phyloP scores from a whole-genome alignment of 2,113 vertebrate species.

The Carlito syrichta region DNA sequence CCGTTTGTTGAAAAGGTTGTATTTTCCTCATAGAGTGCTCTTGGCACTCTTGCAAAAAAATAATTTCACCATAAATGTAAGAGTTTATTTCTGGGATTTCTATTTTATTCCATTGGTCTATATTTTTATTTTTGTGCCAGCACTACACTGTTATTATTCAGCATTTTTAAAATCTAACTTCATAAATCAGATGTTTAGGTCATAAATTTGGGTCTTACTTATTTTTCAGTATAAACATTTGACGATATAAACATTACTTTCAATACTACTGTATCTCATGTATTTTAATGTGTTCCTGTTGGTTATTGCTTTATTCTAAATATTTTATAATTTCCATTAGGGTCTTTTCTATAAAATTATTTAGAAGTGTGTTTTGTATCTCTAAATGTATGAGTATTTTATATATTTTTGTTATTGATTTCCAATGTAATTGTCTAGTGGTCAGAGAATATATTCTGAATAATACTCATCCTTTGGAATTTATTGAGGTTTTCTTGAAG shows the following conservation, averaged over 20 bases:
- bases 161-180: too few species aligned
- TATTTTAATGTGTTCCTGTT: not conserved
- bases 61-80: not conserved
- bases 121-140: not conserved
- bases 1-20: not conserved
- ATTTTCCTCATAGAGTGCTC: not conserved
- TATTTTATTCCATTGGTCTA: not conserved
- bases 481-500: not conserved
- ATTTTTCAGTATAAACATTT: not conserved
- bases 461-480: not conserved
- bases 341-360: not conserved
- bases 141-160: not conserved
- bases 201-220: not conserved
- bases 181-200: not conserved
- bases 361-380: not conserved
- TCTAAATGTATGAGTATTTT: not conserved
- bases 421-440: not conserved
- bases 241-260: not conserved
- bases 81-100: not conserved
- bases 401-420: not conserved
- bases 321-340: not conserved
- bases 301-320: not conserved
- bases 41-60: not conserved
- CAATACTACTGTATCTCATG: not conserved
- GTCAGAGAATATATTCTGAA: not conserved